Percentiles rank a stretch among this genome's conserved stretches.
These are phyloP conservation scores for Oryzias curvinotus DNA, from an alignment of 2,113 vertebrate species.

Conservation along the genomic window DNA sequence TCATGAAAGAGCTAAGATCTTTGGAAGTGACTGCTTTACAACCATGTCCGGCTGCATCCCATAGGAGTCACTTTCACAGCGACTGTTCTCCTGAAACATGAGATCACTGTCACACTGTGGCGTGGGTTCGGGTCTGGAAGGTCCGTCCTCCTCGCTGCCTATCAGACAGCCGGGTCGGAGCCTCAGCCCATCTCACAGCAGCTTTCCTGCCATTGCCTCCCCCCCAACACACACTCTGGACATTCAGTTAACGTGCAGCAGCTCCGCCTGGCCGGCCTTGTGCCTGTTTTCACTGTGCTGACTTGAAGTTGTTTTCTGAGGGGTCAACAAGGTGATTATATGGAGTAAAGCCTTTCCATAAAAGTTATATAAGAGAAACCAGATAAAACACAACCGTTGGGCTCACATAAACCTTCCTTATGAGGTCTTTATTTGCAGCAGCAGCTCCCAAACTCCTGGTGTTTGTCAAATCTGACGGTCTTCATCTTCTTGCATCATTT, in stretches of 20 bases:
- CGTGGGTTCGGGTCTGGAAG: background rate
- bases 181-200: constrained; percentile 34
- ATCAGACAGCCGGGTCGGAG: constrained; percentile 66
- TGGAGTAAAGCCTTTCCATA: constrained; percentile 9
- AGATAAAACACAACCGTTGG: background rate
- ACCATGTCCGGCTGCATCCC: background rate
- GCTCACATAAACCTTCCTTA: background rate
- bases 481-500: too few species aligned
- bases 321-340: constrained; percentile 7
- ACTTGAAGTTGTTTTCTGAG: background rate
- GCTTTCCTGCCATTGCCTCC: constrained; percentile 71
- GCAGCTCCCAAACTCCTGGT: background rate
- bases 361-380: constrained; percentile 25
- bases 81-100: background rate
- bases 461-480: background rate
- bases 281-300: constrained; percentile 35
- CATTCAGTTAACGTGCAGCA: constrained; percentile 4
- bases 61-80: background rate
- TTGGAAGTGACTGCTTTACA: background rate
- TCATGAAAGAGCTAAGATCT: background rate
- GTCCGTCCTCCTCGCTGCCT: constrained; percentile 26
- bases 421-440: background rate
- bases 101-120: background rate
- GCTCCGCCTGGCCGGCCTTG: constrained; percentile 6
- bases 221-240: constrained; percentile 25